Conservation (phyloP, 2,888 invertebrate species). For the Deladenus siricidicola region DNA sequence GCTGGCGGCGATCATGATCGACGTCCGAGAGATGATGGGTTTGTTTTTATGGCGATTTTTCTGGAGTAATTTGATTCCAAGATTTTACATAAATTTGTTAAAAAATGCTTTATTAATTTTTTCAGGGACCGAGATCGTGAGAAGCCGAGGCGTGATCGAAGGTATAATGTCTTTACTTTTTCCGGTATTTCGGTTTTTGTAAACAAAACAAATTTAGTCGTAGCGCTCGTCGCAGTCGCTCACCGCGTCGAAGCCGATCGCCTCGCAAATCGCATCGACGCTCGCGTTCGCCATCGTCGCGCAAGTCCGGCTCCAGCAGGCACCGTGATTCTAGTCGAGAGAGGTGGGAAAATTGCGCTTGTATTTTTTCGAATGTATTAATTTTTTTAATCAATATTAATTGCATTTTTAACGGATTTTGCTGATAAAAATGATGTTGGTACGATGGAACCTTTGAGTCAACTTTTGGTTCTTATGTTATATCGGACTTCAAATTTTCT, state of each 20-base stretch:
- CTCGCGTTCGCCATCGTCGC: constrained; percentile 11
- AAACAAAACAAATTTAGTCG: background rate
- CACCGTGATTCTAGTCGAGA: constrained; percentile 13
- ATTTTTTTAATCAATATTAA: background rate
- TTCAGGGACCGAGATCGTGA: constrained; percentile 16
- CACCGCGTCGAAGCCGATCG: constrained; percentile 16
- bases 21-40: constrained; percentile 11
- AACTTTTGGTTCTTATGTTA: too few relatives aligned
- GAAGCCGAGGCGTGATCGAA: constrained; percentile 11
- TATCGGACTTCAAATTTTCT: too few relatives aligned
- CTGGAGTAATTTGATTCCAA: background rate
- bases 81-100: background rate
- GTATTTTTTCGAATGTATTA: background rate
- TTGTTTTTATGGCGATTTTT: background rate
- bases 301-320: constrained; percentile 6
- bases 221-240: too few relatives aligned
- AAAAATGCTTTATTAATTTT: background rate
- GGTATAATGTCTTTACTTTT: background rate
- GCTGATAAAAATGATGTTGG: too few relatives aligned
- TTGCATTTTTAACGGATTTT: too few relatives aligned
- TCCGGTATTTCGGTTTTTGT: too few relatives aligned
- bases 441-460: too few relatives aligned
- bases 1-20: constrained; percentile 14
- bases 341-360: too few relatives aligned
- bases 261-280: constrained; percentile 20